phyloP scores from a whole-genome alignment of 2,888 invertebrate species.

The Villa cingulata region DNA sequence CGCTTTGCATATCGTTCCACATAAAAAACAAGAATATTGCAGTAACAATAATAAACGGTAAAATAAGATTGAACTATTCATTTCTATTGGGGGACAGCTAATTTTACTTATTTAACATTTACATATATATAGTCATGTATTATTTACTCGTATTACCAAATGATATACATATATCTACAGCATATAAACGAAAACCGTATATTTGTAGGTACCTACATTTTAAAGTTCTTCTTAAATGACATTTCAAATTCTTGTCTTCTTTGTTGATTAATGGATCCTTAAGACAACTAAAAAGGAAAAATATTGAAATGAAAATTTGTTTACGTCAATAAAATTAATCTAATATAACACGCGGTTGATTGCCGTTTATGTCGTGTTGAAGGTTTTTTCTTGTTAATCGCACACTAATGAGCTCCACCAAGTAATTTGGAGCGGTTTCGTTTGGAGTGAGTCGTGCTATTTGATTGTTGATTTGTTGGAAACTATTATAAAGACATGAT shows the following conservation, averaged over 20 bases:
- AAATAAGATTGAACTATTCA: too few relatives aligned
- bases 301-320: not conserved
- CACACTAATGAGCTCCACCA: conserved; percentile 1
- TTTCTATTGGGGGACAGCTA: too few relatives aligned
- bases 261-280: not conserved
- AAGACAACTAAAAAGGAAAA: not conserved
- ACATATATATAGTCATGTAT: too few relatives aligned
- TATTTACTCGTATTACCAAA: too few relatives aligned
- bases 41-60: too few relatives aligned
- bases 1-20: too few relatives aligned
- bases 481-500: conserved; percentile 2
- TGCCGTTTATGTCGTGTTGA: not conserved
- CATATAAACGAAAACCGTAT: too few relatives aligned
- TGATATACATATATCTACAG: too few relatives aligned
- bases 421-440: not conserved
- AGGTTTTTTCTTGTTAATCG: not conserved
- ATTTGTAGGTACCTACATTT: too few relatives aligned
- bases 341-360: not conserved
- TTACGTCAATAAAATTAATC: not conserved
- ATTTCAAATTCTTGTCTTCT: not conserved
- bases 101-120: too few relatives aligned
- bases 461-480: not conserved
- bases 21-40: too few relatives aligned
- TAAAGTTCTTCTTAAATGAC: too few relatives aligned
- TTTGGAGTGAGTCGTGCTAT: not conserved